Evolutionary conservation across 2,888 invertebrate genomes (phyloP), one percentile per base, ranked within the genome.

Genomic region (Pterobdella sp.): DNA sequence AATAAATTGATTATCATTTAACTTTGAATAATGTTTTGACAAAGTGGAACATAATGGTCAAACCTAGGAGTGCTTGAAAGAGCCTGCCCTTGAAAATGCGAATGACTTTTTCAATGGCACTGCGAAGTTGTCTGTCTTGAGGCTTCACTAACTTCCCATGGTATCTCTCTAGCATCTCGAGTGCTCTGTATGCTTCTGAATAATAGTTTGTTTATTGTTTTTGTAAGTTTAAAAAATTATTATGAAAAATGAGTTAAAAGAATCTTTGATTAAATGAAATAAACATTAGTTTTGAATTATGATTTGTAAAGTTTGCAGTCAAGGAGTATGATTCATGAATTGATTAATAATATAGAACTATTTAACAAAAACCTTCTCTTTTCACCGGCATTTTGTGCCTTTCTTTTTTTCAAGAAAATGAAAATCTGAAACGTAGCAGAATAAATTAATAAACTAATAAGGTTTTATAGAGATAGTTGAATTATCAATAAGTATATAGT

Each of bases 1-100:
- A n/a, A n/a, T n/a, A n/a, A n/a, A n/a, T n/a, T n/a, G n/a, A n/a
- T n/a, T n/a, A n/a, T n/a, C n/a, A n/a, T n/a, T n/a, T n/a, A n/a
- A n/a, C n/a, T n/a, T n/a, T n/a, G n/a, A n/a, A n/a, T n/a, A n/a
- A n/a, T n/a, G n/a, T n/a, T n/a, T n/a, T n/a, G n/a, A n/a, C n/a
- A n/a, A n/a, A n/a, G n/a, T n/a, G n/a, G n/a, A n/a, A n/a, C n/a
- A n/a, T n/a, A n/a, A n/a, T n/a, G n/a, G n/a, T n/a, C n/a, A 29
- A 32, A 73, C 73, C 73, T 37, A 73, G 52, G 26, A 73, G 60
- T 29, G 73, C 73, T 37, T 73, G 73, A 32, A 73, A 73, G 60
- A 73, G 68, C 26, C 73, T 49, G n/a, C 73, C 73, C 32, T 73
- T 73, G 32, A 73, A 73, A 31, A 73, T 64, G 31, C 68, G 63